Evolutionary conservation across 2,888 invertebrate species (phyloP), one percentile per base, ranked within the genome.

Genomic region (Stenotaenia linearis): DNA sequence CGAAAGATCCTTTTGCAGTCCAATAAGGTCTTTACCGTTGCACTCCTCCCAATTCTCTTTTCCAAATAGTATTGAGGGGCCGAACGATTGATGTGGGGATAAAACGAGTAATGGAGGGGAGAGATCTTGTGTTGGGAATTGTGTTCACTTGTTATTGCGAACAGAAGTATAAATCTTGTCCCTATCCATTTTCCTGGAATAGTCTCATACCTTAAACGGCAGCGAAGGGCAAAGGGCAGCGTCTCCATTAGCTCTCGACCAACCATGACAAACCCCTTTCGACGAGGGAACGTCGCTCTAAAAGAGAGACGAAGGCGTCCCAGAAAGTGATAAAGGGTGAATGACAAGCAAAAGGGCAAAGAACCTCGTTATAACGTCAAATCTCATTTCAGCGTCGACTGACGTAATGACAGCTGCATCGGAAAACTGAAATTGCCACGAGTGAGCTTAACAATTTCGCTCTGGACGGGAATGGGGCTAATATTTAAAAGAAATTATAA

Each of bases 141-240:
- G 69, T 69, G 69, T 69, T 69, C 69, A 69, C 69, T 69, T 69
- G 69, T 69, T 69, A 69, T 69, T 69, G 69, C 69, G 69, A 69
- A 10, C n/a, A 69, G 69, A 28, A 25, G 69, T 25, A 69, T 69
- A 69, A 69, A 69, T 69, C 69, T 69, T 69, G 69, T 69, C 69
- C 69, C 69, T 69, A 69, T 69, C 69, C 69, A 69, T 69, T 32
- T 32, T 69, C 69, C 69, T 28, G 9, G 69, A 69, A 69, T 69
- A 69, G 69, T 69, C 69, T 69, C 69, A 25, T 69, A 69, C 69
- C 69, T 69, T 69, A 69, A 69, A 69, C 25, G 69, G 69, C 69
- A 69, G 69, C 28, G 25, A 69, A 69, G 69, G 69, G 69, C 69
- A 69, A 69, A 69, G 69, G 69, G 69, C 69, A 69, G 69, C 69